Evolutionary conservation across 2,113 vertebrate species (phyloP), one percentile per base, ranked within the genome.

Genomic region (Phylloscopus whistleri): DNA sequence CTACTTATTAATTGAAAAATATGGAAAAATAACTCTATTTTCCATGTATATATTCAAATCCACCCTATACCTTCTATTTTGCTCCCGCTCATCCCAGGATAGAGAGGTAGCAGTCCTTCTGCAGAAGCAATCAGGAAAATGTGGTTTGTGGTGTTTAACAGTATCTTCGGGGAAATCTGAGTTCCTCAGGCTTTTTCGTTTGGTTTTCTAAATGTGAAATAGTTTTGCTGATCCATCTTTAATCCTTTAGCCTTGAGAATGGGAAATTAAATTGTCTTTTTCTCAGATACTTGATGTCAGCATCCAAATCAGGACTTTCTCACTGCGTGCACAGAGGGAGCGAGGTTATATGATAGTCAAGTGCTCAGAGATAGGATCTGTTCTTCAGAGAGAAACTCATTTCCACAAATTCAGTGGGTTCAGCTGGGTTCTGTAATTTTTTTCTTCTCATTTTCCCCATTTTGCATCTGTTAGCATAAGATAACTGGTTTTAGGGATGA

Each of bases 211-310:
- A 46, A 58, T 16, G 77, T 78, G 62, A 72, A 68, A 62, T 43
- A 30, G 37, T 89, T 85, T 86, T 88, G 55, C 75, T 86, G 37
- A 48, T 55, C 41, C 74, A 6, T 56, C 60, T 70, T 89, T 95
- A 94, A 89, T 75, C 76, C 58, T 84, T 84, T 52, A 22, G 68
- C 83, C 84, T 81, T 74, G 9, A 89, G 88, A 95, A 93, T 60
- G 62, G 49, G 69, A 89, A 96, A 81, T 49, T 4, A 92, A 92
- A 90, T 94, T 78, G 78, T 67, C 72, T 95, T 92, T 92, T 94
- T 75, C 76, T 78, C 85, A 68, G 60, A 72, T 87, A 51, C 44
- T 90, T 35, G 1, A 51, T 3, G 13, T 84, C 76, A 87, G 84
- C 86, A 72, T 46, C 87, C 81, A 87, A 79, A 91, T 68, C 58